These are phyloP conservation scores for Macroglossus sobrinus DNA, from an alignment of 2,113 vertebrate genomes.

Conservation along the genomic window DNA sequence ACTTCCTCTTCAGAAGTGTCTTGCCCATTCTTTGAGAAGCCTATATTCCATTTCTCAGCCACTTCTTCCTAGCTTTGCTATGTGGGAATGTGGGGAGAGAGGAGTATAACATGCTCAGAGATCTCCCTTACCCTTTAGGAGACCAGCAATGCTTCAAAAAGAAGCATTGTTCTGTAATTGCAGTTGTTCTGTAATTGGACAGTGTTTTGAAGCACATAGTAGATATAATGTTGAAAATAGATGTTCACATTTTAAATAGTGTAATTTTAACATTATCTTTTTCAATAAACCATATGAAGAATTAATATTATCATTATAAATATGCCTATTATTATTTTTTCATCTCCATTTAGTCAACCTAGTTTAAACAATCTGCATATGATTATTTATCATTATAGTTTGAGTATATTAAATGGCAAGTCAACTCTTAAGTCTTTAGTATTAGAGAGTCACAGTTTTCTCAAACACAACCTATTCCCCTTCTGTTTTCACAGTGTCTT, in stretches of 20 bases:
- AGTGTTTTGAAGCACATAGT: neutral
- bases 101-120: rapidly evolving
- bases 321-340: neutral
- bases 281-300: neutral
- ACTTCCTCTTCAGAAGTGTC: neutral
- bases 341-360: neutral
- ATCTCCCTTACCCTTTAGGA: rapidly evolving
- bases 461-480: neutral
- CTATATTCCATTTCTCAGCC: neutral
- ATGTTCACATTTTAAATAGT: neutral
- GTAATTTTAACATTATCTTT: neutral
- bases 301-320: neutral
- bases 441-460: neutral
- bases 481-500: neutral
- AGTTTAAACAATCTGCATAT: neutral
- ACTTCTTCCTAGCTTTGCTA: neutral
- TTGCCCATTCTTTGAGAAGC: neutral
- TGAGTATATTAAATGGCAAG: neutral
- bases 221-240: neutral
- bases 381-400: neutral
- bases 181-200: neutral
- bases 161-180: no score
- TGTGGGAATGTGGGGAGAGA: neutral
- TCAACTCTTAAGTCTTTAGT: neutral
- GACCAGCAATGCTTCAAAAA: neutral